phyloP scores from a whole-genome alignment of 1,140 invertebrate genomes.

The Trichoplusia ni region DNA sequence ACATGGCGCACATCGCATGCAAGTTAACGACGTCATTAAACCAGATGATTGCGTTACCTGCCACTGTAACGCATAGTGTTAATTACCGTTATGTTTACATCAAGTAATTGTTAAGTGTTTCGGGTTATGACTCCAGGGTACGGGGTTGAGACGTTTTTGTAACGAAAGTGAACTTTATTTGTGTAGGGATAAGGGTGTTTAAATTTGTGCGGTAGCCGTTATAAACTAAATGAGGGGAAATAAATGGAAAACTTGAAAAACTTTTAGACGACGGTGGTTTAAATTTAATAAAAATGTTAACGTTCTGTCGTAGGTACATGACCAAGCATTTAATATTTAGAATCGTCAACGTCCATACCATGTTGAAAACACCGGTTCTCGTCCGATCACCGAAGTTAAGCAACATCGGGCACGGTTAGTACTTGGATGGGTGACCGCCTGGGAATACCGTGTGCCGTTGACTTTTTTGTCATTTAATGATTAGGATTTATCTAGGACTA shows the following conservation, averaged over 20 bases:
- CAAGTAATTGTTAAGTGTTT: not conserved
- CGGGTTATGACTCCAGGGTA: not conserved
- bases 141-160: not conserved
- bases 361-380: constrained; percentile 48
- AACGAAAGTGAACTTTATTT: too few relatives aligned
- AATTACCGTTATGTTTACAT: not conserved
- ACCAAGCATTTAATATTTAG: too few relatives aligned
- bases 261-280: too few relatives aligned
- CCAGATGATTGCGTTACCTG: constrained; percentile 42
- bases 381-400: constrained; percentile 50
- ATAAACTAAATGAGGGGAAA: too few relatives aligned
- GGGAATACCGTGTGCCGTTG: constrained; percentile 43
- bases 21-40: constrained; percentile 63
- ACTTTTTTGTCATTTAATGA: too few relatives aligned
- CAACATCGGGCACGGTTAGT: constrained; percentile 44
- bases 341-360: constrained; percentile 52
- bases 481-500: too few relatives aligned
- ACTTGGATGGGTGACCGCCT: constrained; percentile 45
- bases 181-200: too few relatives aligned
- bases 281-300: too few relatives aligned
- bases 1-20: constrained; percentile 34
- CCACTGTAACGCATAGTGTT: not conserved
- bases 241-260: too few relatives aligned
- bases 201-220: too few relatives aligned
- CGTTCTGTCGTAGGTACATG: too few relatives aligned